Evolutionary conservation across 2,888 invertebrate species (phyloP).

Genomic region (Drosophila multiciliata): DNA sequence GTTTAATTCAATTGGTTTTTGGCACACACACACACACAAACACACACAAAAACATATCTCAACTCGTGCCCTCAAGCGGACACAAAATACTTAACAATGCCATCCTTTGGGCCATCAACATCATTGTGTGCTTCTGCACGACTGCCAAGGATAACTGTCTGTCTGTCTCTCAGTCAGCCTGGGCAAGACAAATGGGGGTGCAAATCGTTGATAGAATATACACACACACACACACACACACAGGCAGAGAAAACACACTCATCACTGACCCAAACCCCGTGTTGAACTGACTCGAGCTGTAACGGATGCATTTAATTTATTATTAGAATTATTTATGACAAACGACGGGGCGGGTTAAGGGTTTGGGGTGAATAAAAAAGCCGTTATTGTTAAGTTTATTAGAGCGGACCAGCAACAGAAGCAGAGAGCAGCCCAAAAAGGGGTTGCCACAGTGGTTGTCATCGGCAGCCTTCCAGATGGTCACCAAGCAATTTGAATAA

Average conservation of each 20-base stretch:
- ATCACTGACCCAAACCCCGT: slow-evolving; percentile 44
- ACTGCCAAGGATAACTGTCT: slow-evolving; percentile 79
- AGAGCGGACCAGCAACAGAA: slow-evolving; percentile 41
- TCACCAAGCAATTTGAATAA: slow-evolving; percentile 14
- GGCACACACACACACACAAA: slow-evolving; percentile 50
- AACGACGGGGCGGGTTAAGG: slow-evolving; percentile 45
- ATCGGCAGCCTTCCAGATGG: slow-evolving; percentile 5
- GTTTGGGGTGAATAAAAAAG: slow-evolving; percentile 75
- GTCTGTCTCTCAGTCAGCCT: slow-evolving; percentile 48
- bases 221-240: slow-evolving; percentile 39
- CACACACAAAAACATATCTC: slow-evolving; percentile 41
- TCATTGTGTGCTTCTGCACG: slow-evolving; percentile 64
- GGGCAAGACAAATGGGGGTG: slow-evolving; percentile 81
- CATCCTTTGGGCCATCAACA: slow-evolving; percentile 27
- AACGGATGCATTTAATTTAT: slow-evolving; percentile 85
- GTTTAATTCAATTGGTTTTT: slow-evolving; percentile 69
- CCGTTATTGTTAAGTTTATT: slow-evolving; percentile 78
- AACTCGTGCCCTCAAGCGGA: slow-evolving; percentile 45
- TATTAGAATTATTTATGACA: slow-evolving; percentile 85
- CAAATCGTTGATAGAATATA: slow-evolving; percentile 66
- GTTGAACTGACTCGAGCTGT: slow-evolving; percentile 65
- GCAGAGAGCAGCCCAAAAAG: slow-evolving; percentile 42
- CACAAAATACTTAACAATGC: slow-evolving; percentile 41
- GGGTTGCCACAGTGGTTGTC: slow-evolving; percentile 68
- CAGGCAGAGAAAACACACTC: slow-evolving; percentile 48